phyloP scores from a whole-genome alignment of 2,113 vertebrate species.

The Alces alces region DNA sequence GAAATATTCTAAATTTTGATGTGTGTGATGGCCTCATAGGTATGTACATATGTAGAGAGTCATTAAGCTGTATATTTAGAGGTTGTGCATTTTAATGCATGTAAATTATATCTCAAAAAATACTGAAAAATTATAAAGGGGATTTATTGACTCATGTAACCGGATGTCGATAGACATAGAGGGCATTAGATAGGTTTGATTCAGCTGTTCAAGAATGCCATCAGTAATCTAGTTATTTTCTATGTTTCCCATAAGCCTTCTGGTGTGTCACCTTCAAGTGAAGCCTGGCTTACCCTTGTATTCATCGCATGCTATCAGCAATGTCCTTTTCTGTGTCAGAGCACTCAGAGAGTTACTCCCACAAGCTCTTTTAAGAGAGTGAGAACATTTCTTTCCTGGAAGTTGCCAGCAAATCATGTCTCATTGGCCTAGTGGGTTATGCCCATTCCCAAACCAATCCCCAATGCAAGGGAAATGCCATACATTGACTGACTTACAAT shows the following conservation, averaged over 20 bases:
- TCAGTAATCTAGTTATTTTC: background rate
- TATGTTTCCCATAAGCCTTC: background rate
- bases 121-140: background rate
- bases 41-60: background rate
- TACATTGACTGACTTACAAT: background rate
- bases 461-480: background rate
- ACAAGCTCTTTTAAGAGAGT: background rate
- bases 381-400: constrained; percentile 6
- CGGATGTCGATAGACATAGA: background rate
- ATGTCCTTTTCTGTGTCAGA: constrained; percentile 6
- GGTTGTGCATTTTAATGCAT: constrained; percentile 1
- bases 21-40: background rate
- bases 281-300: background rate
- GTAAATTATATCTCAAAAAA: constrained; percentile 2
- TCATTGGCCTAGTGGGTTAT: background rate
- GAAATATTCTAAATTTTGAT: constrained; percentile 10
- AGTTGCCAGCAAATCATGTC: background rate
- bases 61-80: background rate
- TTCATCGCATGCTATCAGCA: background rate
- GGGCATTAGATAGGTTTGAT: background rate
- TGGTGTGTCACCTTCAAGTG: background rate
- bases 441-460: background rate
- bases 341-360: background rate
- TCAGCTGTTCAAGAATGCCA: background rate
- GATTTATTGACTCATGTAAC: constrained; percentile 1